Evolutionary conservation across 1,140 invertebrate species (phyloP), one percentile per base, ranked within the genome.

Genomic region (Zelostemma sp.): DNA sequence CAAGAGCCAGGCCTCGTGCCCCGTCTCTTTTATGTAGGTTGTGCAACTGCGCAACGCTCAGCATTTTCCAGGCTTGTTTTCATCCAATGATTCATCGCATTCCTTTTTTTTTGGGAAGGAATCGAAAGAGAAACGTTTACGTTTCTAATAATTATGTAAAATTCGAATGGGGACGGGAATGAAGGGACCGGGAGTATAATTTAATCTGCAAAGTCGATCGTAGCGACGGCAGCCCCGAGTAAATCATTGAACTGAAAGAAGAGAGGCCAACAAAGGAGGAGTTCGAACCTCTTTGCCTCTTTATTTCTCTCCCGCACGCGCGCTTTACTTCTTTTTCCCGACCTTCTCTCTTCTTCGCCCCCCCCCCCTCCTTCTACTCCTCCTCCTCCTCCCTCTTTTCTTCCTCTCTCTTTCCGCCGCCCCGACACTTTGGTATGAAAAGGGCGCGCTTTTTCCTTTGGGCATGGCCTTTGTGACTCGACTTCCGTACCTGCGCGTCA

Each of bases 1-100:
- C 31, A 19, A 48, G 12, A 48, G 17, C 18, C 31, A 31, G 15
- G 19, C 19, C 55, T 17, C 18, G 17, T 17, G 38, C 16, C 45
- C 12, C 21, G 35, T 43, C 38, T 51, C 54, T 68, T n/a, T 63
- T 59, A 59, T 63, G 66, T 56, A 50, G 55, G 60, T 69, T 69
- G 66, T 58, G 66, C 66, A 64, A 69, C 56, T 57, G 60, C 61
- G 66, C 59, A 69, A 46, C 59, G 21, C 31, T 43, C 35, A 17
- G 14, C 14, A 16, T 43, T 43, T 43, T 43, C 8, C 15, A 43
- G 15, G 1, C 40, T 12, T 2, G 35, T 11, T n/a, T n/a, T n/a
- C n/a, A n/a, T n/a, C n/a, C n/a, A n/a, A n/a, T n/a, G n/a, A n/a
- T n/a, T n/a, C n/a, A n/a, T n/a, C n/a, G n/a, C n/a, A n/a, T n/a